phyloP scores from a whole-genome alignment of 2,797 vertebrate species.

The Podarcis siculus region DNA sequence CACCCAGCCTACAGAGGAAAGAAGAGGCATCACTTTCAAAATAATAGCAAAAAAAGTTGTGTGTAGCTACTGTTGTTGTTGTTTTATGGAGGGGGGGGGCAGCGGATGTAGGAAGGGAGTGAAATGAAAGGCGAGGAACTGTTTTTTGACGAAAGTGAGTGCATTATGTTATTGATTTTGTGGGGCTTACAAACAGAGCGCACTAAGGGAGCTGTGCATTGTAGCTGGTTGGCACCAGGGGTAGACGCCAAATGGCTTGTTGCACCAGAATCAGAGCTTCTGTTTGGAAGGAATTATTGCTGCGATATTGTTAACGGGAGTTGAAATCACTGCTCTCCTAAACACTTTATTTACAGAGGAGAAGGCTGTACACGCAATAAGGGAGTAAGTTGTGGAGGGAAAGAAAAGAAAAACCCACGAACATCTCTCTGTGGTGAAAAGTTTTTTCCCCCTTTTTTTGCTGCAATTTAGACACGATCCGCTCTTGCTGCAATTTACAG shows the following conservation, averaged over 20 bases:
- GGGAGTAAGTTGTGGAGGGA: neutral
- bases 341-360: constrained; percentile 39
- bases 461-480: neutral
- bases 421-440: neutral
- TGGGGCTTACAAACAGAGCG: neutral
- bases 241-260: constrained; percentile 5
- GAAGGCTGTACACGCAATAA: neutral
- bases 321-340: constrained; percentile 43
- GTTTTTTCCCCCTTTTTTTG: neutral
- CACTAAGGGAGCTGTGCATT: constrained; percentile 25
- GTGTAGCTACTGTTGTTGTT: neutral
- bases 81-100: neutral
- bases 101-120: neutral
- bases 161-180: neutral
- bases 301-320: constrained; percentile 29
- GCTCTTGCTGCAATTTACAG: neutral
- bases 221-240: constrained; percentile 10
- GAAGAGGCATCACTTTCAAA: neutral
- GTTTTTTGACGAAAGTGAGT: neutral
- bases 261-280: neutral
- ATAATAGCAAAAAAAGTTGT: neutral
- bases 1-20: neutral
- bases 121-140: neutral
- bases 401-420: neutral
- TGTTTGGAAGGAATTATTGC: constrained; percentile 33